A percentile compares a stretch with the other conserved stretches of the same genome.
These are phyloP conservation scores for Sebastes steindachneri DNA, from an alignment of 2,797 vertebrate genomes.

Conservation along the genomic window DNA sequence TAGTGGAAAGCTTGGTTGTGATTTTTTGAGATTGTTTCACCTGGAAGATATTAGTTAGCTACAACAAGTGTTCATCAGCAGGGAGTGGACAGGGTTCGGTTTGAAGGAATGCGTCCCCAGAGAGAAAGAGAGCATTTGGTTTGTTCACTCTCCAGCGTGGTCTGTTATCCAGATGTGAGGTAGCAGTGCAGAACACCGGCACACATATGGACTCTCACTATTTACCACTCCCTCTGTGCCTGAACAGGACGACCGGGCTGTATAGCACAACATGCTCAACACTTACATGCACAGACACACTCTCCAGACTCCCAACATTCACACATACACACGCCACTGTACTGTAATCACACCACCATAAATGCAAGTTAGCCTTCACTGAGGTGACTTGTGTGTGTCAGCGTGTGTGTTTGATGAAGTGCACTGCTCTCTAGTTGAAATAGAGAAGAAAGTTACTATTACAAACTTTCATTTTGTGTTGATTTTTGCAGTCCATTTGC, in stretches of 20 bases:
- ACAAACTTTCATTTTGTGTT: background rate
- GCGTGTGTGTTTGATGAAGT: constrained; percentile 4
- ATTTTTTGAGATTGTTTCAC: constrained; percentile 26
- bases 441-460: background rate
- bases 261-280: constrained; percentile 6
- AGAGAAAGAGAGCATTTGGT: constrained; percentile 17
- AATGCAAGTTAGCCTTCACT: background rate
- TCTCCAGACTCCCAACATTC: background rate
- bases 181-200: background rate
- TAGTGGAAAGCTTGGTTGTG: background rate
- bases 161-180: constrained; percentile 78
- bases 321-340: background rate
- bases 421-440: background rate
- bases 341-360: background rate
- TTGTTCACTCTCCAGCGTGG: constrained; percentile 50
- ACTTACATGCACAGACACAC: constrained; percentile 5
- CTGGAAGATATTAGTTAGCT: background rate
- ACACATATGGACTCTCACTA: constrained; percentile 50
- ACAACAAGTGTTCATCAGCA: constrained; percentile 23
- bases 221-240: constrained; percentile 60
- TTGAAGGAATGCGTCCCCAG: constrained; percentile 62
- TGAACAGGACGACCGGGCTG: constrained; percentile 22
- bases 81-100: constrained; percentile 45
- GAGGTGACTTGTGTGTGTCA: constrained; percentile 24
- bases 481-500: background rate